phyloP scores from a whole-genome alignment of 2,797 vertebrate genomes.

The Tokudaia muenninki region DNA sequence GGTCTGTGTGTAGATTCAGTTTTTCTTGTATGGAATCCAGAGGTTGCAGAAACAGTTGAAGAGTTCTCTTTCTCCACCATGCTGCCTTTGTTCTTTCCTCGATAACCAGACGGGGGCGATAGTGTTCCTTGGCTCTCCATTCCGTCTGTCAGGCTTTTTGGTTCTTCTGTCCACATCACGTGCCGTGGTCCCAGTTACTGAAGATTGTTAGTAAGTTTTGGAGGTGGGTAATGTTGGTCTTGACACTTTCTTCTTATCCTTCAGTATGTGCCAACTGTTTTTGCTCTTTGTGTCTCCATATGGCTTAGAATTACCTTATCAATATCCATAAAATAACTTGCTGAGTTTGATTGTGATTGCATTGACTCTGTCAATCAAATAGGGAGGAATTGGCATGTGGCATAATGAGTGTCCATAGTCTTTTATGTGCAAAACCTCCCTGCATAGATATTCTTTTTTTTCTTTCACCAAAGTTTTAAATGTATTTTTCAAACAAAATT shows the following conservation, averaged over 20 bases:
- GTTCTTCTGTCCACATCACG: neutral
- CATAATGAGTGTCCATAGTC: neutral
- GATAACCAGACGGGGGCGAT: neutral
- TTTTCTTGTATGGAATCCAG: neutral
- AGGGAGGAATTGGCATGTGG: neutral
- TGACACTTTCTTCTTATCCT: neutral
- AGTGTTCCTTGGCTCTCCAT: neutral
- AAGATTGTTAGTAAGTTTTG: neutral
- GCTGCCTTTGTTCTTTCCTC: neutral
- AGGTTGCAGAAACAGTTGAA: neutral
- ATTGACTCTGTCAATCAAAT: neutral
- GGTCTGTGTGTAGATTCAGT: neutral
- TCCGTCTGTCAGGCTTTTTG: neutral
- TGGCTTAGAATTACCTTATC: neutral
- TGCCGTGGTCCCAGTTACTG: too few relatives aligned
- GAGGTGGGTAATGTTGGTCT: neutral
- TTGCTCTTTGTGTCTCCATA: neutral
- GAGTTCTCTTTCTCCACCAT: neutral
- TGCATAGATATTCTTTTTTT: neutral
- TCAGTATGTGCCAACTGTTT: neutral
- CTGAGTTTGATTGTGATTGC: neutral
- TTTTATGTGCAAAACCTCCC: neutral
- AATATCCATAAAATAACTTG: neutral
- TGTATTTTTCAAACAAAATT: neutral
- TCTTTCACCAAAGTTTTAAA: neutral